Evolutionary conservation across 2,113 vertebrate genomes (phyloP).

Genomic region (Athene cunicularia): DNA sequence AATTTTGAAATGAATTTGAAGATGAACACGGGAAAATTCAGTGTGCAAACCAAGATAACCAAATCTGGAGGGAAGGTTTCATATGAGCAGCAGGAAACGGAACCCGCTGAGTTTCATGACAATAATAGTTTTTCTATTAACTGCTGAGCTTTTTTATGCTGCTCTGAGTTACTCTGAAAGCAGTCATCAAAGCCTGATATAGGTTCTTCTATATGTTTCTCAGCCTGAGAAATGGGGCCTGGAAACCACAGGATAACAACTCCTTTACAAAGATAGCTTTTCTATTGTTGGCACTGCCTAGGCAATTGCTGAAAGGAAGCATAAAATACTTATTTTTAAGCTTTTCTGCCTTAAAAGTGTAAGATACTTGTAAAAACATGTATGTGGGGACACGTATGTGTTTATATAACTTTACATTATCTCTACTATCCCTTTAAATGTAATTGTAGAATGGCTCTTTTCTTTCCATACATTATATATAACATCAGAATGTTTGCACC

Average conservation of each 20-base stretch:
- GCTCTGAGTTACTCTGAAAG: neutral
- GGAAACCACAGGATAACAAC: neutral
- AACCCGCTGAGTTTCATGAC: neutral
- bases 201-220: neutral
- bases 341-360: neutral
- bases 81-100: neutral
- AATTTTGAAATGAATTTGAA: neutral
- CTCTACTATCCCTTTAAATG: neutral
- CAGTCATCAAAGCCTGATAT: neutral
- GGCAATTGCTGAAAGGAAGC: neutral
- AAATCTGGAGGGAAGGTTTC: neutral
- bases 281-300: neutral
- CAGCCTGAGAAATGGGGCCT: neutral
- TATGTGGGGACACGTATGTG: fast-evolving
- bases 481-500: neutral
- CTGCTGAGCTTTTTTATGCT: neutral
- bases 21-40: neutral
- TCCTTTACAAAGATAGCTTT: neutral
- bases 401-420: neutral
- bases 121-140: neutral
- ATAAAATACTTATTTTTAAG: neutral
- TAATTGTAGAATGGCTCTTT: neutral
- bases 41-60: neutral
- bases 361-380: neutral
- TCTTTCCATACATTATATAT: neutral